Evolutionary conservation across 2,888 invertebrate species (phyloP).

Genomic region (Cantharis lateralis): DNA sequence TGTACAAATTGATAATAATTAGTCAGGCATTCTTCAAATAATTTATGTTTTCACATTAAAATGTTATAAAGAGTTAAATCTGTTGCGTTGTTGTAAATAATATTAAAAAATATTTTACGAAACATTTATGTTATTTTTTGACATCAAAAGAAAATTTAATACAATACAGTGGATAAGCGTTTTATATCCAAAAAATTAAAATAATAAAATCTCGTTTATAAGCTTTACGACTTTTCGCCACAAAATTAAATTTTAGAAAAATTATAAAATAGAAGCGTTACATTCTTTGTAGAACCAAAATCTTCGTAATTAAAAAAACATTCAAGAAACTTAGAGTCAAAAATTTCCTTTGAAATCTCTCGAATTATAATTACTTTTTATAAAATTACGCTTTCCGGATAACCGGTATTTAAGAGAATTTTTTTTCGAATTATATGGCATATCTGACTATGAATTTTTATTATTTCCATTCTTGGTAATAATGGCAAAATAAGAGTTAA

Average conservation of each 20-base stretch:
- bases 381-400: neutral
- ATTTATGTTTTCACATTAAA: neutral
- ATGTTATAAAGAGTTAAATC: neutral
- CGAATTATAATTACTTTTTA: neutral
- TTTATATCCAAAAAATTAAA: neutral
- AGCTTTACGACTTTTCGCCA: neutral
- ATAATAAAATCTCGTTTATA: neutral
- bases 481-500: too few relatives aligned
- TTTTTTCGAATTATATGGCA: neutral
- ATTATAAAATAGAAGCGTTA: neutral
- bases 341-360: neutral
- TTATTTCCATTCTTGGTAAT: too few relatives aligned
- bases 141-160: neutral
- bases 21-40: neutral
- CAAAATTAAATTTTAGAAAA: neutral
- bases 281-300: neutral
- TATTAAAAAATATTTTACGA: neutral
- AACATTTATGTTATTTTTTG: neutral
- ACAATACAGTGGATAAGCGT: neutral
- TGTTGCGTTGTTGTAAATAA: neutral
- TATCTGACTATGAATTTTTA: too few relatives aligned
- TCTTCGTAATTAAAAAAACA: neutral
- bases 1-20: neutral
- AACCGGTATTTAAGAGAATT: neutral
- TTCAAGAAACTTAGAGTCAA: neutral